Evolutionary conservation across 1,140 invertebrate species (phyloP).

Genomic region (Leptestheria dahalacensis): DNA sequence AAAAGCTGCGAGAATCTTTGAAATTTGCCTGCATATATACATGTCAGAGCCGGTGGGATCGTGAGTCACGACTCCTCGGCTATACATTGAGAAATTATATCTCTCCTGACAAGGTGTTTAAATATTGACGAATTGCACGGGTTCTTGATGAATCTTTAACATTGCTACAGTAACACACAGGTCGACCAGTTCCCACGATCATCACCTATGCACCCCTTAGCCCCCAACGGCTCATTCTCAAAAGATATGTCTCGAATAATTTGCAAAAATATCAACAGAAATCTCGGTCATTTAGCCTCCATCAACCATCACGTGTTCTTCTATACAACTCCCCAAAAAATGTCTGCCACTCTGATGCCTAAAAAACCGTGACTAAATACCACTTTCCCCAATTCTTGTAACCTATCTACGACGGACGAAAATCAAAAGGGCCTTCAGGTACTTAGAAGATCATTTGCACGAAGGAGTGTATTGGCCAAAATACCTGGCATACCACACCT

Average conservation of each 20-base stretch:
- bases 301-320: neutral
- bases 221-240: neutral
- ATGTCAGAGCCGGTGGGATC: neutral
- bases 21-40: neutral
- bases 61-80: neutral
- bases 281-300: no score
- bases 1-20: neutral
- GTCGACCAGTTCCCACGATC: neutral
- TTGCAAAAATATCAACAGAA: no score
- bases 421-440: no score
- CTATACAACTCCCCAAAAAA: neutral
- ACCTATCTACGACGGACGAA: no score
- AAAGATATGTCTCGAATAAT: no score
- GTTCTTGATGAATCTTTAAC: no score
- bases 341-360: no score
- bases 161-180: no score
- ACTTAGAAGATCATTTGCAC: neutral
- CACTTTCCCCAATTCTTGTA: no score
- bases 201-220: neutral
- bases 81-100: neutral
- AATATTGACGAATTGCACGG: neutral
- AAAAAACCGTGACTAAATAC: no score
- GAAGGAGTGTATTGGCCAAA: neutral
- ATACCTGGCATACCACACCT: neutral
- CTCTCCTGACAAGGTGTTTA: neutral